Evolutionary conservation across 2,113 vertebrate genomes (phyloP), one percentile per base, ranked within the genome.

Genomic region (Desmodus rotundus): DNA sequence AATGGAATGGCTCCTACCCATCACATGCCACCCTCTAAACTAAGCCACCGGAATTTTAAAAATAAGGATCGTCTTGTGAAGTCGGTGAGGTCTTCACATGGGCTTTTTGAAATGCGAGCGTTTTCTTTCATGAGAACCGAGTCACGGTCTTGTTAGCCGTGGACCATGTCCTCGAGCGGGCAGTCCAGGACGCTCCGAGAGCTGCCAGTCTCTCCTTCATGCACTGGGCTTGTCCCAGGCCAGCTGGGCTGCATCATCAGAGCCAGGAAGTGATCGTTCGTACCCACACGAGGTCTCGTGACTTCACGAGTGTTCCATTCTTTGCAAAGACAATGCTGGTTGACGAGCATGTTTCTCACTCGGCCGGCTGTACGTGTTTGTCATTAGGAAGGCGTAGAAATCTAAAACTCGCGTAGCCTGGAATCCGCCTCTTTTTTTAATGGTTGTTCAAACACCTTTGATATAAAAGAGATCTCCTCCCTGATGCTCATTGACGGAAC

Each of bases 1-100:
- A 4, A 15, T 1, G 1, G 10, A 5, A n/a, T 0, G 6, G 0
- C 38, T 38, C 4, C 13, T 54, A 9, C 22, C 50, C 43, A 1
- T 36, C 58, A 22, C 13, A n/a, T 13, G 6, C 56, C 26, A 0
- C 13, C 26, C 3, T 31, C 26, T 17, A 3, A 41, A 36, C 0
- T 1, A 50, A 77, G 3, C 6, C 9, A 3, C 12, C 9, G 43
- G 41, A 28, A 43, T 13, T 7, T 1, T 38, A 45, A 83, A 67
- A 5, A 36, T 14, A 58, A 58, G 8, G 16, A 9, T 58, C 33
- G 4, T 43, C 54, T 47, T 1, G 4, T 20, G 13, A n/a, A 24
- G 14, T 24, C 14, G 47, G 14, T 9, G 28, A 45, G 33, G 1
- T 38, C 28, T 6, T 22, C 31, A 1, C 33, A 0, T 2, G 13